phyloP scores from a whole-genome alignment of 2,888 invertebrate species.

The Polydesmus complanatus region DNA sequence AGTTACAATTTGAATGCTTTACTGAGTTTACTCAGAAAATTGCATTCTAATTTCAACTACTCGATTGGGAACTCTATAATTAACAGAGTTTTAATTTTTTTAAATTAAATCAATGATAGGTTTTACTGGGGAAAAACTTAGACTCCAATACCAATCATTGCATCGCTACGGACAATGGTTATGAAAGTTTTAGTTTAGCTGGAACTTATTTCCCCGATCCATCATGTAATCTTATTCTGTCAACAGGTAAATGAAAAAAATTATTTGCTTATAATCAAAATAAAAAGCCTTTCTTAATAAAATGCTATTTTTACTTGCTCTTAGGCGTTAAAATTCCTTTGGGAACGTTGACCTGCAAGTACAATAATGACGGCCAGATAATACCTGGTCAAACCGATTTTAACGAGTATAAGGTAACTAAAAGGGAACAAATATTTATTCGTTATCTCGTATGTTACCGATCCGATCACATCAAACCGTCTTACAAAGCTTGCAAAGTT shows the following conservation, averaged over 20 bases:
- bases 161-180: not conserved
- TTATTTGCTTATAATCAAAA: not conserved
- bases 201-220: conserved; percentile 22
- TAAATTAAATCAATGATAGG: conserved; percentile 8
- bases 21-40: not conserved
- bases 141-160: not conserved
- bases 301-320: no score
- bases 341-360: conserved; percentile 20
- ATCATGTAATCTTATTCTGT: conserved; percentile 18
- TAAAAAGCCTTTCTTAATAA: conserved; percentile 11
- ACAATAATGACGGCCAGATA: conserved; percentile 15
- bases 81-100: conserved; percentile 1
- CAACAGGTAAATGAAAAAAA: conserved; percentile 18
- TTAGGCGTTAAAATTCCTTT: conserved; percentile 23
- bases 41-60: not conserved
- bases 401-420: conserved; percentile 24
- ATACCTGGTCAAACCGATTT: conserved; percentile 18
- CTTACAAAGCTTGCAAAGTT: conserved; percentile 17
- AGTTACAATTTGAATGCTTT: no score
- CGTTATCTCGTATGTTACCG: conserved; percentile 22
- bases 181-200: conserved; percentile 8
- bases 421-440: conserved; percentile 22
- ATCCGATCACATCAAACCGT: conserved; percentile 14
- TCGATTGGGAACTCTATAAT: not conserved
- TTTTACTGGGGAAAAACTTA: conserved; percentile 4